phyloP scores from a whole-genome alignment of 2,797 vertebrate species.

The Galago senegalensis region DNA sequence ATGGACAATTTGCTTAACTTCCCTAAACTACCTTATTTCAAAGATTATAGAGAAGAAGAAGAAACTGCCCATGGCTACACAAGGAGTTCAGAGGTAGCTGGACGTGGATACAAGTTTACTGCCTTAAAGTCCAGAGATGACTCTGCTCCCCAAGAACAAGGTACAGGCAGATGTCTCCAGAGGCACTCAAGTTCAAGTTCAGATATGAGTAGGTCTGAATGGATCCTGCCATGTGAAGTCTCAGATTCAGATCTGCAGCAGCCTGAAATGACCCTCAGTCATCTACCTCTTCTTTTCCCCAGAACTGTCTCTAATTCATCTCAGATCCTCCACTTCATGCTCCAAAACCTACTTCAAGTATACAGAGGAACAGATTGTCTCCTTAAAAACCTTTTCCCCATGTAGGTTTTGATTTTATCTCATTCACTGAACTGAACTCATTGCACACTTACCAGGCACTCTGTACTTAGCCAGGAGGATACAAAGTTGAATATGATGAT shows the following conservation, averaged over 20 bases:
- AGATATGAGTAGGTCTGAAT: accelerated
- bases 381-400: neutral
- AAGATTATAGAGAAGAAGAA: neutral
- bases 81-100: neutral
- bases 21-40: neutral
- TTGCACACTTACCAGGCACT: accelerated
- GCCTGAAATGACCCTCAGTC: neutral
- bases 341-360: neutral
- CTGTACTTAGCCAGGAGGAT: neutral
- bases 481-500: neutral
- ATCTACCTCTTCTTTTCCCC: neutral
- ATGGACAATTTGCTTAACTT: neutral
- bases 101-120: neutral
- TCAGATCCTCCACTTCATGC: neutral
- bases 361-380: neutral
- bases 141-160: accelerated
- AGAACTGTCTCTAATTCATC: neutral
- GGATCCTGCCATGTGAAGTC: neutral
- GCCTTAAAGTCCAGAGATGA: accelerated
- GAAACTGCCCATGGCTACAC: neutral
- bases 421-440: neutral
- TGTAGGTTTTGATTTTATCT: neutral
- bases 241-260: neutral
- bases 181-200: accelerated
- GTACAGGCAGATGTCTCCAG: neutral